Base-by-base conservation (phyloP, 1,140 invertebrate genomes). In the Pectinophora gossypiella region DNA sequence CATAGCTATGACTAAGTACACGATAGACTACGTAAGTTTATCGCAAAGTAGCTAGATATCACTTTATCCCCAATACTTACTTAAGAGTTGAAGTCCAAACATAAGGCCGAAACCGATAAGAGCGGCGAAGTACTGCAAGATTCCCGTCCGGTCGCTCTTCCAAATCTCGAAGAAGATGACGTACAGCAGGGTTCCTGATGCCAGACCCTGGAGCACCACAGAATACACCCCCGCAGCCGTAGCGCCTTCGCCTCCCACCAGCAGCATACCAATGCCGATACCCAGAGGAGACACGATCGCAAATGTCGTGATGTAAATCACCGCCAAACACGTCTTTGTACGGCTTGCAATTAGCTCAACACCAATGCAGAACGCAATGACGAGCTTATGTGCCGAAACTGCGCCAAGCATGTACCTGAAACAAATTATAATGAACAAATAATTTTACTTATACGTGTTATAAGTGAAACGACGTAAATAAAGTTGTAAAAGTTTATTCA, bases 91-190 rank as follows among this genome's bases (percentile, higher is more conserved):
- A 42, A 96, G 80, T 48, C 91, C 91, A 55, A 95, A 91, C 94
- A 96, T 96, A 46, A 94, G 76, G 54, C 89, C 81, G 79, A 95
- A 96, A 51, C 95, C 95, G 22, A 92, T 64, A 20, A 95, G 72
- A 19, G 95, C 92, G 1, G 93, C 90, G 2, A 92, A 49, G 51
- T 94, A 89, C 66, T 95, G 93, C 1, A 92, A 70, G 16, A 95
- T 80, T 2, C 95, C 94, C 16, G 91, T 90, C 35, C 93, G 89
- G 69, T 96, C 94, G 49, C 93, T 89, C 27, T 94, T 94, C 44
- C 97, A 89, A 19, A 97, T 95, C 85, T 97, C 96, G 75, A 97
- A 97, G 90, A 97, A 97, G 1, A 96, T 95, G 23, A 97, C 95
- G 73, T 97, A 97, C 0, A 97, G 89, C 9, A 97, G 88, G 0